A percentile compares a stretch with the other conserved stretches of the same genome.
Evolutionary conservation across 2,113 vertebrate genomes (phyloP).

Genomic region (Poeciliopsis occidentalis): DNA sequence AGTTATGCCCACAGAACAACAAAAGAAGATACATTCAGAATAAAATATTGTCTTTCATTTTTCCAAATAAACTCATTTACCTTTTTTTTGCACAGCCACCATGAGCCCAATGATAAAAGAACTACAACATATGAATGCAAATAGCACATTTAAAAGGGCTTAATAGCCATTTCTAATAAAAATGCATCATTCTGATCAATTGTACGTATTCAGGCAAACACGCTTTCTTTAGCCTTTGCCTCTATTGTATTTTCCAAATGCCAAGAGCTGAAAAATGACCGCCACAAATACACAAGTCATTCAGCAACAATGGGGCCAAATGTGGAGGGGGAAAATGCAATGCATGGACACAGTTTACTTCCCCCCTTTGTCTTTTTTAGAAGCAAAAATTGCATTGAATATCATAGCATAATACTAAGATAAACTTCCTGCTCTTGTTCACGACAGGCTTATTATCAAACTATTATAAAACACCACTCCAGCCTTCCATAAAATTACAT

Average conservation of each 20-base stretch:
- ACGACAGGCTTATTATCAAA: constrained; percentile 36
- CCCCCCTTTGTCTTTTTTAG: neutral
- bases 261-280: constrained; percentile 68
- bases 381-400: constrained; percentile 27
- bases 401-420: constrained; percentile 16
- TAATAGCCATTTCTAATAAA: constrained; percentile 65
- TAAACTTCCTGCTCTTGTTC: constrained; percentile 30
- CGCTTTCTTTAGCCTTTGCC: constrained; percentile 64
- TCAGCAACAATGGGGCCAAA: constrained; percentile 68
- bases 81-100: constrained; percentile 38
- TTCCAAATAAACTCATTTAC: constrained; percentile 64
- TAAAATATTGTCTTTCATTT: constrained; percentile 47
- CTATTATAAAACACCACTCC: constrained; percentile 45
- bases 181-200: constrained; percentile 78
- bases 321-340: constrained; percentile 49
- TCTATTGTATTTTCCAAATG: constrained; percentile 79
- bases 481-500: constrained; percentile 37
- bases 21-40: constrained; percentile 6
- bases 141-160: constrained; percentile 69
- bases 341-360: constrained; percentile 12
- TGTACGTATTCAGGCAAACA: constrained; percentile 62
- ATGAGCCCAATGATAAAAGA: constrained; percentile 55
- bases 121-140: constrained; percentile 61
- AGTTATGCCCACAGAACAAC: constrained; percentile 9
- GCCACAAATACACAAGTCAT: constrained; percentile 64